These are phyloP conservation scores for Grammatotria lemairii DNA, from an alignment of 2,113 vertebrate genomes.

Conservation along the genomic window DNA sequence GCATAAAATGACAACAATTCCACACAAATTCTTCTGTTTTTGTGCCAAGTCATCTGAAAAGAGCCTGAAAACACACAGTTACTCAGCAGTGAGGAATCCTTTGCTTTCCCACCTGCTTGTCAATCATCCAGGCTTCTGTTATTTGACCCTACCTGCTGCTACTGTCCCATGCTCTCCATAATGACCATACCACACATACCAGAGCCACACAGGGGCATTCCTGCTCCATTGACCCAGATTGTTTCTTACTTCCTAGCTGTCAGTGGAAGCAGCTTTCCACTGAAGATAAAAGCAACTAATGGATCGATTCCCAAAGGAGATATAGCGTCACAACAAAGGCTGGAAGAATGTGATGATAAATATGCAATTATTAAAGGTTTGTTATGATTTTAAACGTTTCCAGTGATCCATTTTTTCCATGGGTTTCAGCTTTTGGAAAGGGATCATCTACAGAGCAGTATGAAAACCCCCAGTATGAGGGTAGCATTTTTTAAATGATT, in stretches of 20 bases:
- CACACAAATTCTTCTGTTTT: background rate
- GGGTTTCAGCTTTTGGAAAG: background rate
- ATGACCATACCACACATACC: constrained; percentile 59
- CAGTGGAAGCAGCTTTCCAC: constrained; percentile 11
- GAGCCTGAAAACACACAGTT: background rate
- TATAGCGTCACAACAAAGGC: background rate
- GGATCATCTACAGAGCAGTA: background rate
- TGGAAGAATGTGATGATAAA: background rate
- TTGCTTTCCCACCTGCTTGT: constrained; percentile 46
- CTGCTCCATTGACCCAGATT: constrained; percentile 53
- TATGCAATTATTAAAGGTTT: background rate
- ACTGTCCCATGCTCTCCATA: constrained; percentile 32
- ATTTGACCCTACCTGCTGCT: constrained; percentile 48
- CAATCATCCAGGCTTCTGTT: constrained; percentile 38
- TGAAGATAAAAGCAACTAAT: constrained; percentile 1
- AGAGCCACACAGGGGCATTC: constrained; percentile 57
- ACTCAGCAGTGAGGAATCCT: constrained; percentile 24
- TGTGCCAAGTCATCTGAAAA: background rate
- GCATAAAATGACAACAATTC: background rate
- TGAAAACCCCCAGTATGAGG: background rate
- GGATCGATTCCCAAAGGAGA: background rate
- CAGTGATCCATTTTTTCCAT: background rate
- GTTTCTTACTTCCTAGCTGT: constrained; percentile 19
- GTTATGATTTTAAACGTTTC: background rate
- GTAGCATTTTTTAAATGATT: background rate